Evolutionary conservation across 2,797 vertebrate species (phyloP).

Genomic region (Arnoldichthys spilopterus): DNA sequence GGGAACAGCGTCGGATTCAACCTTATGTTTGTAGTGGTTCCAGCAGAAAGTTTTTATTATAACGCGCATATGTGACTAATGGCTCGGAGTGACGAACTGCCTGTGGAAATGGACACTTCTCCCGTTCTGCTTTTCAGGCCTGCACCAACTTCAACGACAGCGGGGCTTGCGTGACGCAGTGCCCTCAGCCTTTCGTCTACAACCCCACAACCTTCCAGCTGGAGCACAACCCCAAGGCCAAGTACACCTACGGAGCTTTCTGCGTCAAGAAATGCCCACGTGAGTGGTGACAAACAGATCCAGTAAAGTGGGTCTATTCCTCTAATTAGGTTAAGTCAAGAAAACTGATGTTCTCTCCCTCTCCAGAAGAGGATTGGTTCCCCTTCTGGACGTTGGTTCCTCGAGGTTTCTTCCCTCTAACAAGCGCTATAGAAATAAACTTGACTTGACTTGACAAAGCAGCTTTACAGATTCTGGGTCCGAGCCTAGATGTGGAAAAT

Average conservation of each 20-base stretch:
- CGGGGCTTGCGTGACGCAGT: slow-evolving; percentile 94
- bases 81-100: neutral
- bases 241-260: slow-evolving; percentile 97
- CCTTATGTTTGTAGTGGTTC: neutral
- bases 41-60: slow-evolving; percentile 8
- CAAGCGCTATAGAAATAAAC: no score
- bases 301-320: no score
- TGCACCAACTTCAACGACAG: slow-evolving; percentile 99
- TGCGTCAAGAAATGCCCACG: slow-evolving; percentile 97
- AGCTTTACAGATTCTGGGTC: no score
- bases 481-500: no score
- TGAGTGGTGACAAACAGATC: no score
- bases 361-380: no score
- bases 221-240: slow-evolving; percentile 93
- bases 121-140: slow-evolving; percentile 72
- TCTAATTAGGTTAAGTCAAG: no score
- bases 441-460: no score
- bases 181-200: slow-evolving; percentile 95
- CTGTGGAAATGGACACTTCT: neutral
- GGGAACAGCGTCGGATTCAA: slow-evolving; percentile 34
- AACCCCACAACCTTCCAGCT: slow-evolving; percentile 94
- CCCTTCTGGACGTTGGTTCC: no score
- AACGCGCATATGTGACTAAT: slow-evolving; percentile 38
- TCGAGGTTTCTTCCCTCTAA: no score
- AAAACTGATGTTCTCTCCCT: no score